phyloP scores from a whole-genome alignment of 2,113 vertebrate species.

The Aplodontia rufa region DNA sequence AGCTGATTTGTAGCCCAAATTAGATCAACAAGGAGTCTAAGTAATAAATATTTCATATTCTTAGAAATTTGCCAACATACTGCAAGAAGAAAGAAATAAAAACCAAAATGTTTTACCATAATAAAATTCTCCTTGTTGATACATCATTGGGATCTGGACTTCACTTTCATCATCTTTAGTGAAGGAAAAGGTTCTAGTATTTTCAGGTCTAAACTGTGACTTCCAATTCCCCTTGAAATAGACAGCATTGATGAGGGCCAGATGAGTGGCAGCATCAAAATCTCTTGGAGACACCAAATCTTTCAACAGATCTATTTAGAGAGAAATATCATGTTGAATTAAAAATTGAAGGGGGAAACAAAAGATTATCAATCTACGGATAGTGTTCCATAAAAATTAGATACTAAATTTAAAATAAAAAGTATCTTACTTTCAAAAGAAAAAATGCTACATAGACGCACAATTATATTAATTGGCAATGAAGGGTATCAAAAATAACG shows the following conservation, averaged over 20 bases:
- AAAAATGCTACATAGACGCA: neutral
- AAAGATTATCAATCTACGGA: neutral
- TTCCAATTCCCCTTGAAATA: constrained; percentile 99
- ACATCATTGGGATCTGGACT: constrained; percentile 99
- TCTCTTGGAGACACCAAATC: constrained; percentile 94
- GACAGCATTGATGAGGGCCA: constrained; percentile 94
- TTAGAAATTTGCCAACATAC: neutral
- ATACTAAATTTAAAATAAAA: constrained; percentile 68
- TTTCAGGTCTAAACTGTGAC: constrained; percentile 97
- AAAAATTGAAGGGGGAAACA: constrained; percentile 43
- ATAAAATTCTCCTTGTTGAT: constrained; percentile 98
- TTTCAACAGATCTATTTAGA: constrained; percentile 90
- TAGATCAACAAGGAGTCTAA: neutral
- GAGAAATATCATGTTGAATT: constrained; percentile 40
- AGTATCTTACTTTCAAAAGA: constrained; percentile 56
- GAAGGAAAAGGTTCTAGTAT: constrained; percentile 98
- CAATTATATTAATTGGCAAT: neutral
- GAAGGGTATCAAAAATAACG: neutral
- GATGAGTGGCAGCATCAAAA: constrained; percentile 90
- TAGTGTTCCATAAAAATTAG: neutral
- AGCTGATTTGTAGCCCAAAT: constrained; percentile 22
- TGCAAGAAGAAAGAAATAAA: neutral
- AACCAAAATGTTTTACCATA: constrained; percentile 88
- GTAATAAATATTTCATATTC: constrained; percentile 12
- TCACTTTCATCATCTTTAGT: constrained; percentile 98